phyloP scores from a whole-genome alignment of 2,797 vertebrate species.

The Scarus forsteni region DNA sequence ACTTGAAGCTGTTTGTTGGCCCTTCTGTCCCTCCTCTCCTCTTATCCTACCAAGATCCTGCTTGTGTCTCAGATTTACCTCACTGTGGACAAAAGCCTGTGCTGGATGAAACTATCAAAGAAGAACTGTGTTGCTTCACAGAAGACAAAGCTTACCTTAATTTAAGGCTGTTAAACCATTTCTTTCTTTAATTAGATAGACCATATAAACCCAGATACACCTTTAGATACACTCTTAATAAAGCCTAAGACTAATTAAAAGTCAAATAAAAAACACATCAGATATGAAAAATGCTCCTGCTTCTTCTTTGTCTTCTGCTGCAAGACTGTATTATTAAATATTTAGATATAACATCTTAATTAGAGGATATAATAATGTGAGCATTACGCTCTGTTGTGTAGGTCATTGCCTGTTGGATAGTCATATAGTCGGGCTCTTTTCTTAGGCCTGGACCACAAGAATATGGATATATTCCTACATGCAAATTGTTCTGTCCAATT shows the following conservation, averaged over 20 bases:
- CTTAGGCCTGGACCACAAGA: neutral
- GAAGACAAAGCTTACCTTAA: too few species aligned
- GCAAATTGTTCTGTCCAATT: too few species aligned
- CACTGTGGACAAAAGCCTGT: too few species aligned
- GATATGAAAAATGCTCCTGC: neutral
- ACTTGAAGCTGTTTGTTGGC: too few species aligned
- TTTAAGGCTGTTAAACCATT: neutral
- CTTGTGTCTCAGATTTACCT: too few species aligned
- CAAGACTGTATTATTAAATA: neutral
- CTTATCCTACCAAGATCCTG: too few species aligned
- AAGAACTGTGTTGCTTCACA: too few species aligned
- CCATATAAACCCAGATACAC: neutral
- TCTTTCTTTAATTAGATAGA: neutral
- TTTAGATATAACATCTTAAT: neutral
- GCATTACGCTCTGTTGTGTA: neutral
- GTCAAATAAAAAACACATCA: neutral
- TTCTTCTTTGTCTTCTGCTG: neutral
- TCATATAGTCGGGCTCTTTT: neutral
- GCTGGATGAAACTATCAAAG: too few species aligned
- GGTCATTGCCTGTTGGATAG: neutral
- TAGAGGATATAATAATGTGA: neutral
- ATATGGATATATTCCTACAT: too few species aligned
- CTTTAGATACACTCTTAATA: neutral
- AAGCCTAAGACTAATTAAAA: neutral
- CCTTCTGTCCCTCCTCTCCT: too few species aligned